Percentiles rank a stretch among this genome's conserved stretches.
Evolutionary conservation across 2,888 invertebrate genomes (phyloP).

Genomic region (Lasioglossum marginatum): DNA sequence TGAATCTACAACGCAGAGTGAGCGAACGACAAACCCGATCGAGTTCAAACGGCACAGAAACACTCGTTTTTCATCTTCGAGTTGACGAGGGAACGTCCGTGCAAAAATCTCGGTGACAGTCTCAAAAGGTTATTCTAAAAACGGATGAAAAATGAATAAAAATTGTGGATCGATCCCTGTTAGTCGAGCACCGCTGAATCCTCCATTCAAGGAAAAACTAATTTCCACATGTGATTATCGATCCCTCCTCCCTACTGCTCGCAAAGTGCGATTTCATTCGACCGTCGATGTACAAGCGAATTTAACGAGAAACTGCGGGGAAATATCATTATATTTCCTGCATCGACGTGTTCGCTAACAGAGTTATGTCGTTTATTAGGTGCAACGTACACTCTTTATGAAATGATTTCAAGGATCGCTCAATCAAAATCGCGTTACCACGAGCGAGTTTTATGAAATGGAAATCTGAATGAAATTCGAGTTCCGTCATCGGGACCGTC

Average conservation of each 20-base stretch:
- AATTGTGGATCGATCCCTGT: neutral
- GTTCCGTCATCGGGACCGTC: too few relatives aligned
- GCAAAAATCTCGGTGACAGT: neutral
- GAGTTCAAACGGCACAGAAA: neutral
- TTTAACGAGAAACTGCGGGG: neutral
- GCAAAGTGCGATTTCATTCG: neutral
- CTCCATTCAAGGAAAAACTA: conserved; percentile 3
- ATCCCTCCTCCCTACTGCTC: neutral
- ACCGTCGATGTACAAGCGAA: neutral
- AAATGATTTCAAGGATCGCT: neutral
- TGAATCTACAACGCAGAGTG: neutral
- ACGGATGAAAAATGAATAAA: conserved; percentile 1
- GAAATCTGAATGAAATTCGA: neutral
- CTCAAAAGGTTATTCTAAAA: conserved; percentile 4
- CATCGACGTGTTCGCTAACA: neutral
- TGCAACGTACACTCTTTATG: neutral
- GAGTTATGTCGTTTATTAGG: neutral
- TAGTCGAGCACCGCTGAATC: neutral
- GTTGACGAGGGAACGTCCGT: conserved; percentile 1
- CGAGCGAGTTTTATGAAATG: neutral
- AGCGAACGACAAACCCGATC: neutral
- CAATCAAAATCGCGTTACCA: neutral
- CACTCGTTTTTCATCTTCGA: neutral
- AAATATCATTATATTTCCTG: neutral
- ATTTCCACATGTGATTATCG: conserved; percentile 8